These are phyloP conservation scores for Agonopterix arenella DNA, from an alignment of 2,888 invertebrate species.

Conservation along the genomic window DNA sequence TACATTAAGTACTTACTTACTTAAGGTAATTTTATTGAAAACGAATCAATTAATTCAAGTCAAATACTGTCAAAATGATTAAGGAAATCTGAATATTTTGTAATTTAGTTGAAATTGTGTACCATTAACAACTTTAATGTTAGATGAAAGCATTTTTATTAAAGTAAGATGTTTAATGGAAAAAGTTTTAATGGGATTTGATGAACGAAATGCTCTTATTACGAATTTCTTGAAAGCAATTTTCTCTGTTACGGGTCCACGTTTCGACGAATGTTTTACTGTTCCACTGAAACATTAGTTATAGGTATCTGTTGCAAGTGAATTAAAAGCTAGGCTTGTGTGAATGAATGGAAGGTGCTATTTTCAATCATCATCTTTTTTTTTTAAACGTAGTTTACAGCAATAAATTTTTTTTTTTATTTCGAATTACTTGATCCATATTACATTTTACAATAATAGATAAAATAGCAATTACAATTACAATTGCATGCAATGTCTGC, in stretches of 20 bases:
- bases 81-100: conserved; percentile 34
- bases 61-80: conserved; percentile 22
- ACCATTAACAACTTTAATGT: conserved; percentile 50
- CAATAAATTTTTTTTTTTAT: no score
- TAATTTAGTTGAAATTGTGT: conserved; percentile 42
- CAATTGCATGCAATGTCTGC: no score
- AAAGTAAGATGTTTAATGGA: conserved; percentile 65
- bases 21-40: background rate
- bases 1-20: no score
- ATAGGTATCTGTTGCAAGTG: no score
- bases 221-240: conserved; percentile 50
- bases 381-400: no score
- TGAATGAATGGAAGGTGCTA: no score
- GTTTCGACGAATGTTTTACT: conserved; percentile 27
- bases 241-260: conserved; percentile 30
- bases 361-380: no score
- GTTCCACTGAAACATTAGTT: no score
- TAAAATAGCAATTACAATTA: no score
- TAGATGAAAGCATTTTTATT: conserved; percentile 55
- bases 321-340: no score
- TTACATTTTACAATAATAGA: no score
- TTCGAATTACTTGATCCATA: no score
- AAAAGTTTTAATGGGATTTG: conserved; percentile 71
- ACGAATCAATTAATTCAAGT: conserved; percentile 9
- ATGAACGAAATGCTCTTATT: conserved; percentile 47